Evolutionary conservation across 2,113 vertebrate species (phyloP).

Genomic region (Mustelus asterias): DNA sequence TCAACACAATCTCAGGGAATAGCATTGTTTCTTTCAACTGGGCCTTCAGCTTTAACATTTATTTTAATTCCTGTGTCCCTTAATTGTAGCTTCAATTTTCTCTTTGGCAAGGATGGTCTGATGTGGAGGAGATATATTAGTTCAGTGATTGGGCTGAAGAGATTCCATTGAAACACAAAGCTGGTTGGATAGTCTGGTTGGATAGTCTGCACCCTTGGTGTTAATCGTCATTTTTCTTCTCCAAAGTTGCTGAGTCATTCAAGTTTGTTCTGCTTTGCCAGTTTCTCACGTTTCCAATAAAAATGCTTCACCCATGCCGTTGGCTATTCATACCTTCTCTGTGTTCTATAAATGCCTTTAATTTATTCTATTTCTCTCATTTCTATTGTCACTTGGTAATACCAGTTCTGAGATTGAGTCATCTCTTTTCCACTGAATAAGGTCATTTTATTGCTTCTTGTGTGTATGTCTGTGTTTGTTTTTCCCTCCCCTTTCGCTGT

Average conservation of each 20-base stretch:
- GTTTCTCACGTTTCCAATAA: background rate
- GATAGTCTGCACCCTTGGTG: background rate
- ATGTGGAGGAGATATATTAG: background rate
- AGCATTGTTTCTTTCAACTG: background rate
- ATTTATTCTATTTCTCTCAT: background rate
- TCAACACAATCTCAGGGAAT: too few species aligned
- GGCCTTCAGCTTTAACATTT: background rate
- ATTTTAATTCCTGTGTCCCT: background rate
- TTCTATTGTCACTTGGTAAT: background rate
- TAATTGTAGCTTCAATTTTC: background rate
- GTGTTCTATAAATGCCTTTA: background rate
- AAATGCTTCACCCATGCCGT: background rate
- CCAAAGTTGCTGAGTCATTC: background rate
- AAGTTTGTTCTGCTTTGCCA: background rate
- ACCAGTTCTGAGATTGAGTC: background rate
- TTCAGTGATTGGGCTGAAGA: background rate
- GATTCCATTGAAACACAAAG: background rate
- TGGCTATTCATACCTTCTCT: background rate
- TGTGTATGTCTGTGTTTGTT: background rate
- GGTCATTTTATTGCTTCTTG: background rate
- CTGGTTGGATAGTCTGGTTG: background rate
- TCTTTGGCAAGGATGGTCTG: background rate
- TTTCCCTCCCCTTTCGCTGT: background rate
- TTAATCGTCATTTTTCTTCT: background rate
- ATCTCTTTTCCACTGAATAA: background rate